These are phyloP conservation scores for Trididemnum miniatum DNA, from an alignment of 23 tunicate genomes.

Conservation along the genomic window DNA sequence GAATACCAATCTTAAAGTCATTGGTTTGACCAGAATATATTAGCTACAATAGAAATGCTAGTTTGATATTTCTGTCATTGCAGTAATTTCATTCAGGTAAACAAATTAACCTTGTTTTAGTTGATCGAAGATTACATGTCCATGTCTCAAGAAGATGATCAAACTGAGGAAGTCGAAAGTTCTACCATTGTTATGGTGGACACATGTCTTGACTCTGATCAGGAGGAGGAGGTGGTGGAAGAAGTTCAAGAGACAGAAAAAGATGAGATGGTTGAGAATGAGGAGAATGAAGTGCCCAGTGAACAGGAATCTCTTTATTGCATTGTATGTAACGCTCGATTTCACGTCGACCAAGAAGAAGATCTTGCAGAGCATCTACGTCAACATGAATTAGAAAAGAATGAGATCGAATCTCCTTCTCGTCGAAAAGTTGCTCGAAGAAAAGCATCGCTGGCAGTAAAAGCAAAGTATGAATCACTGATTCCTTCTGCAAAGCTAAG, in stretches of 20 bases:
- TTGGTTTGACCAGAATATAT: too few relatives aligned
- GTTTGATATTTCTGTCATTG: too few relatives aligned
- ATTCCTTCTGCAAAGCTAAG: background rate
- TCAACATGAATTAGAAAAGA: conserved; percentile 9
- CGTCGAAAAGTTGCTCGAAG: background rate
- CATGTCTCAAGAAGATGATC: conserved; percentile 8
- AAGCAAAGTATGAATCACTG: background rate
- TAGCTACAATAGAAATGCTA: too few relatives aligned
- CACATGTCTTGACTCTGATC: conserved; percentile 18
- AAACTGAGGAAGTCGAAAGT: background rate
- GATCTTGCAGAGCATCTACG: conserved; percentile 34
- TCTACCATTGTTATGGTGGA: conserved; percentile 43
- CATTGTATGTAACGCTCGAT: conserved; percentile 13
- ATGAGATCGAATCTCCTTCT: background rate
- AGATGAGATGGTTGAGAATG: background rate
- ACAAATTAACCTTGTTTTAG: too few relatives aligned
- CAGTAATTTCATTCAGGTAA: too few relatives aligned
- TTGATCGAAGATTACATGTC: conserved; percentile 33
- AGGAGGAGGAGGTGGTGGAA: background rate
- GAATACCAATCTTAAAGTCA: too few relatives aligned
- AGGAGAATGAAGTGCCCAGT: background rate
- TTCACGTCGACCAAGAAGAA: conserved; percentile 13
- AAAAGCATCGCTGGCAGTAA: conserved; percentile 14
- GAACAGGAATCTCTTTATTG: conserved; percentile 5
- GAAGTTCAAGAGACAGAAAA: background rate